Base-by-base conservation (phyloP, 2,888 invertebrate species). In the Lagria hirta region DNA sequence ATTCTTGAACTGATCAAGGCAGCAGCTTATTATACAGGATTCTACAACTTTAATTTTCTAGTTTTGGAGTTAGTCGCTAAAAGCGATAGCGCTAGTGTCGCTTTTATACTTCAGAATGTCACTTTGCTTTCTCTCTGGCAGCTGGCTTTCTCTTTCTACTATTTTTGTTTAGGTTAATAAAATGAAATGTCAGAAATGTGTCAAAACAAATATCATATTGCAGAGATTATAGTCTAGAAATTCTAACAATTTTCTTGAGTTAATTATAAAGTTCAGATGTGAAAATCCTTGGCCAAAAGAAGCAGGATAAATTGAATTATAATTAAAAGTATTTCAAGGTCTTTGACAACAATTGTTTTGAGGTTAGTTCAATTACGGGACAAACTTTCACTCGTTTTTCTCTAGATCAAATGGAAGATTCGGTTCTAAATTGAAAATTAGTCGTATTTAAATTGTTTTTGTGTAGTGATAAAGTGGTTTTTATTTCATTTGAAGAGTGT, bases 141-240 rank as follows among this genome's bases (percentile, higher is more conserved):
- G n/a, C 7, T 16, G 8, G 29, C 27, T 11, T 36, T 35, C 23
- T 23, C 15, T 10, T 22, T 32, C 18, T 8, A n/a, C n/a, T n/a
- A n/a, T n/a, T n/a, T n/a, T n/a, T n/a, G n/a, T n/a, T n/a, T n/a
- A n/a, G n/a, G n/a, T n/a, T n/a, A n/a, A n/a, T 20, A 12, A 3
- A 29, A 4, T 5, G 11, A 8, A 17, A 21, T 10, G 24, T 35
- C 22, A 30, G 29, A 33, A 44, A 40, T 38, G 45, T 45, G 46
- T 46, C 46, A 46, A 46, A 46, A 46, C 46, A 46, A 46, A 46
- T 34, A 20, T 18, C 15, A 29, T 35, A 24, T 38, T 22, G 27
- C n/a, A 33, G 42, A 22, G 15, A 28, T 34, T 42, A 29, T 15
- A 28, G 23, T 11, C 16, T 28, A 21, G 18, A 33, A 26, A 14